phyloP scores from a whole-genome alignment of 2,797 vertebrate species.

The Ptychadena robeensis region DNA sequence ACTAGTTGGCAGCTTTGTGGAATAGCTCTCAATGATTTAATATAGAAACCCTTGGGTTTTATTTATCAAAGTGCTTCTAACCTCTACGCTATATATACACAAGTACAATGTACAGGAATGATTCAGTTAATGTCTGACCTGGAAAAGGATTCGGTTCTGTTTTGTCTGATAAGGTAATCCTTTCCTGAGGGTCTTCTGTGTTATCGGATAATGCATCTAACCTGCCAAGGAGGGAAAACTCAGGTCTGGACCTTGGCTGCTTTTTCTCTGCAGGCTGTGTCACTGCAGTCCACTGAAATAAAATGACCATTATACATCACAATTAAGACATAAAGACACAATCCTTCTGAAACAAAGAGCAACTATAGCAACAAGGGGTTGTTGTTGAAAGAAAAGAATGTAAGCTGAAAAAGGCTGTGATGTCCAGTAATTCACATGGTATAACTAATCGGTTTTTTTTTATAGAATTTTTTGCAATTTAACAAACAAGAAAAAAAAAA shows the following conservation, averaged over 20 bases:
- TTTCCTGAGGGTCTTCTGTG: neutral
- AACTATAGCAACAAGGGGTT: neutral
- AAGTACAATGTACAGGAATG: neutral
- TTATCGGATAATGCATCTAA: constrained; percentile 21
- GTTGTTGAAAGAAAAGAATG: too few relatives aligned
- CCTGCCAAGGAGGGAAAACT: constrained; percentile 21
- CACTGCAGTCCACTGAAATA: constrained; percentile 18
- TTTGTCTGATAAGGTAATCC: constrained; percentile 17
- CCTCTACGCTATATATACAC: neutral
- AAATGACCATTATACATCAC: neutral
- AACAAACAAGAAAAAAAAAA: too few relatives aligned
- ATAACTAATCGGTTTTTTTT: too few relatives aligned
- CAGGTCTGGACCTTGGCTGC: neutral
- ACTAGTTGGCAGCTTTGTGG: neutral
- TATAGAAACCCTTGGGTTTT: neutral
- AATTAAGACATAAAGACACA: neutral
- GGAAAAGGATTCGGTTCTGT: constrained; percentile 38
- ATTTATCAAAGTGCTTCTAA: neutral
- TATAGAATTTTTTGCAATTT: too few relatives aligned
- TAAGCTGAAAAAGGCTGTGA: too few relatives aligned
- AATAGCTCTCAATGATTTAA: neutral
- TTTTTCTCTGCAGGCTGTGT: neutral
- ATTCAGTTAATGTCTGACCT: constrained; percentile 39
- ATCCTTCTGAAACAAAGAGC: neutral
- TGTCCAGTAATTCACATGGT: too few relatives aligned